Conservation (phyloP, 2,113 vertebrate species). For the Paradoxurus hermaphroditus region DNA sequence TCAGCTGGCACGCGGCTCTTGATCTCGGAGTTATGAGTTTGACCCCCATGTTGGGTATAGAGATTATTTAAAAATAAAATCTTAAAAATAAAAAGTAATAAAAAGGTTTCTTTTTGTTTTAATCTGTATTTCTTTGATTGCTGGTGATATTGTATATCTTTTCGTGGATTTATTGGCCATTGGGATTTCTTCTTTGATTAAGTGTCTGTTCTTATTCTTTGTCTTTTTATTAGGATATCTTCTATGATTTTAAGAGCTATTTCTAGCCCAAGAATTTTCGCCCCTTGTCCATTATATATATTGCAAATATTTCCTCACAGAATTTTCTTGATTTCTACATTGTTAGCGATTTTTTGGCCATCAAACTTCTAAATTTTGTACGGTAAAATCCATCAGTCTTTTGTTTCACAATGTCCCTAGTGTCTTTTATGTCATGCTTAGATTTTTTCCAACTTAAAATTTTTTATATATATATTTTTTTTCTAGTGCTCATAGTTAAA, state of each 20-base stretch:
- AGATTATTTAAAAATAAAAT: neutral
- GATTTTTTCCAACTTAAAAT: neutral
- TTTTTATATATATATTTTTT: neutral
- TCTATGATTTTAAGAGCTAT: neutral
- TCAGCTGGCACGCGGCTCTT: neutral
- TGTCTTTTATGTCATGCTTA: neutral
- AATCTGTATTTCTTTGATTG: neutral
- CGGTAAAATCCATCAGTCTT: neutral
- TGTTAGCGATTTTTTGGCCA: neutral
- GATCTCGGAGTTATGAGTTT: neutral
- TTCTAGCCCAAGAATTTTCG: constrained; percentile 17
- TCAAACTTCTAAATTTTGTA: neutral
- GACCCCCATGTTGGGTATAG: neutral
- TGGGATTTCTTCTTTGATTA: neutral
- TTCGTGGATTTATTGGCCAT: neutral
- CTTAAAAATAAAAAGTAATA: neutral
- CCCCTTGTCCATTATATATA: neutral
- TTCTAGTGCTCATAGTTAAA: constrained; percentile 17
- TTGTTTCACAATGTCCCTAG: neutral
- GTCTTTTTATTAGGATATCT: neutral
- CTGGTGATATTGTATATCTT: neutral
- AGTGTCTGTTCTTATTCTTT: neutral
- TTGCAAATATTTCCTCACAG: neutral
- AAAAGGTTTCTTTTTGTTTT: neutral
- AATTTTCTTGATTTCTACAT: neutral